These are phyloP conservation scores for Eidolon dupreanum DNA, from an alignment of 2,797 vertebrate species.

Conservation along the genomic window DNA sequence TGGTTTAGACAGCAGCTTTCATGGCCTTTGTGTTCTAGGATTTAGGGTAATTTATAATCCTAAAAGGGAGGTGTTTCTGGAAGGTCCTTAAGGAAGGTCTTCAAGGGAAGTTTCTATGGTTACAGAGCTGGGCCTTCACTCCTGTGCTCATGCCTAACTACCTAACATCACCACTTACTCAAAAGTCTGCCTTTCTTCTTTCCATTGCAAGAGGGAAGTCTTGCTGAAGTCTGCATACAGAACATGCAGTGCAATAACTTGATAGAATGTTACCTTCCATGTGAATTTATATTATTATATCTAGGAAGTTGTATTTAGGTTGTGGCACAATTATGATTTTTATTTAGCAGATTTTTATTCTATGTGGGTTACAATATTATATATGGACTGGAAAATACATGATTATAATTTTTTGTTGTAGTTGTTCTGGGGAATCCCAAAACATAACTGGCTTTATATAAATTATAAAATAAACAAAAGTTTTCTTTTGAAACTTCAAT, in stretches of 20 bases:
- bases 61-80: too few species aligned
- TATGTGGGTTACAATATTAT: not conserved
- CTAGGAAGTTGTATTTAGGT: not conserved
- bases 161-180: not conserved
- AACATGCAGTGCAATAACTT: not conserved
- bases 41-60: too few species aligned
- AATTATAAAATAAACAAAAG: constrained; percentile 45
- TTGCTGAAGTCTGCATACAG: not conserved
- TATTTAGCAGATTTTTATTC: not conserved
- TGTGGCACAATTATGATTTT: not conserved
- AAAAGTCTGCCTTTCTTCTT: not conserved
- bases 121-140: too few species aligned
- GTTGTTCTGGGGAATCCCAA: not conserved
- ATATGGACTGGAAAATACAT: not conserved
- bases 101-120: too few species aligned
- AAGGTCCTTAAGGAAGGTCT: too few species aligned
- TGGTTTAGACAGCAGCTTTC: too few species aligned
- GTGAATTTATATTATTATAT: too few species aligned
- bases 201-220: not conserved
- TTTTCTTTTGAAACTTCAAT: constrained; percentile 50
- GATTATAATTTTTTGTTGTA: not conserved
- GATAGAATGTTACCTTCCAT: not conserved
- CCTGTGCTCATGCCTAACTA: too few species aligned
- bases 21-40: too few species aligned
- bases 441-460: constrained; percentile 49